Conservation (phyloP, 2,113 vertebrate genomes). For the Bungarus multicinctus region DNA sequence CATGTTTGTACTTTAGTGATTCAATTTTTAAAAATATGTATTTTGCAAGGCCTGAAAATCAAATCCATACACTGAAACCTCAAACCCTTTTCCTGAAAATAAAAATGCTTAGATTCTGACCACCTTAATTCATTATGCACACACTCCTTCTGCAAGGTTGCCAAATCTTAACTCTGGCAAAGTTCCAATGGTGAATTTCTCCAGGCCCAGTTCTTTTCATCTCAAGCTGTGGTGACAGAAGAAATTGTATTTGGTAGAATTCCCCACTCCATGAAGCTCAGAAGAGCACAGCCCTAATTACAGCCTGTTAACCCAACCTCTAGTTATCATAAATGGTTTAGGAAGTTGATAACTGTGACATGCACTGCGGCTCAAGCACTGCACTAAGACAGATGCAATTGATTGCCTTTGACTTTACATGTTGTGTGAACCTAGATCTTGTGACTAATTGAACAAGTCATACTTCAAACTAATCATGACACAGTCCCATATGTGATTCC, state of each 20-base stretch:
- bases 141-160: neutral
- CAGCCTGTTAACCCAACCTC: neutral
- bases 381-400: neutral
- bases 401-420: neutral
- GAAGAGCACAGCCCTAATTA: neutral
- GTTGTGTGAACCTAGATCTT: neutral
- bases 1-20: neutral
- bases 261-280: neutral
- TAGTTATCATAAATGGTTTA: accelerated
- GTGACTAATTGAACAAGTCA: neutral
- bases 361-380: constrained; percentile 3
- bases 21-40: neutral
- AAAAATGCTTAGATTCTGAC: neutral
- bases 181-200: neutral
- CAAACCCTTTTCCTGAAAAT: neutral
- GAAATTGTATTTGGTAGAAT: neutral
- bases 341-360: neutral
- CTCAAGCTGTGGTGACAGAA: neutral
- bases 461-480: neutral
- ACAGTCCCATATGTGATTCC: neutral
- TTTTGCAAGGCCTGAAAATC: neutral
- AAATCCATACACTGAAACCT: neutral
- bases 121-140: neutral
- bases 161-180: neutral
- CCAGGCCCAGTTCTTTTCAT: neutral